phyloP scores from a whole-genome alignment of 2,113 vertebrate species.

The Hippocampus barbouri region DNA sequence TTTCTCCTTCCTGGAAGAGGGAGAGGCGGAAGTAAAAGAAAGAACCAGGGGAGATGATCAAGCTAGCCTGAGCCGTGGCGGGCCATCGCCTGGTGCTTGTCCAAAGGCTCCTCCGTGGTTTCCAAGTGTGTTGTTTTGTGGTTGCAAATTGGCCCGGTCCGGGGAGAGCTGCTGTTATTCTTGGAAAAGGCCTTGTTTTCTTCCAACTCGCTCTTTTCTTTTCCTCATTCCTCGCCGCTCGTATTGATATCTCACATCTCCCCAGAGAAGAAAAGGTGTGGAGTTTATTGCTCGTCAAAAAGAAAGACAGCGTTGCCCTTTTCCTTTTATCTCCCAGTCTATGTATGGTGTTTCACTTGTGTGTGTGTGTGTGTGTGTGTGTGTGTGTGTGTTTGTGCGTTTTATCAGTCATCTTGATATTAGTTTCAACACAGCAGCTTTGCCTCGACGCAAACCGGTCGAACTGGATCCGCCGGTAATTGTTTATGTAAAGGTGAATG shows the following conservation, averaged over 20 bases:
- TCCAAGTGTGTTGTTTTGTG: constrained; percentile 64
- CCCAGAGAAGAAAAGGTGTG: constrained; percentile 39
- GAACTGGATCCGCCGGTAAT: constrained; percentile 55
- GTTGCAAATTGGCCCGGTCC: constrained; percentile 65
- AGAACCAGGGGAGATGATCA: not conserved
- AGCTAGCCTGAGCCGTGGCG: not conserved
- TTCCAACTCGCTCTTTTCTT: constrained; percentile 39
- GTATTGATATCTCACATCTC: constrained; percentile 53
- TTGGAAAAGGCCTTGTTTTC: constrained; percentile 63
- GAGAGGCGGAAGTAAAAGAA: not conserved
- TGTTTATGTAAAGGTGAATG: constrained; percentile 45
- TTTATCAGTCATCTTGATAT: constrained; percentile 10
- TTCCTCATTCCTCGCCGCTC: constrained; percentile 22
- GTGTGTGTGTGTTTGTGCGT: not conserved
- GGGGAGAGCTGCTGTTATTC: constrained; percentile 64
- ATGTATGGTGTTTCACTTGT: constrained; percentile 5
- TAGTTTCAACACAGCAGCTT: constrained; percentile 46
- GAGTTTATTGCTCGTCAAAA: constrained; percentile 56
- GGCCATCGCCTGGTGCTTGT: constrained; percentile 39
- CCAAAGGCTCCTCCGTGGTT: constrained; percentile 60
- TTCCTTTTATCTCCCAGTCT: constrained; percentile 34
- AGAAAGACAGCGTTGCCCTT: constrained; percentile 48
- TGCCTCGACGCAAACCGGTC: constrained; percentile 45
- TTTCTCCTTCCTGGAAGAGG: not conserved
- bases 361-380: not conserved